Evolutionary conservation across 1,140 invertebrate genomes (phyloP), one percentile per base, ranked within the genome.

Genomic region (Saccostrea echinata): DNA sequence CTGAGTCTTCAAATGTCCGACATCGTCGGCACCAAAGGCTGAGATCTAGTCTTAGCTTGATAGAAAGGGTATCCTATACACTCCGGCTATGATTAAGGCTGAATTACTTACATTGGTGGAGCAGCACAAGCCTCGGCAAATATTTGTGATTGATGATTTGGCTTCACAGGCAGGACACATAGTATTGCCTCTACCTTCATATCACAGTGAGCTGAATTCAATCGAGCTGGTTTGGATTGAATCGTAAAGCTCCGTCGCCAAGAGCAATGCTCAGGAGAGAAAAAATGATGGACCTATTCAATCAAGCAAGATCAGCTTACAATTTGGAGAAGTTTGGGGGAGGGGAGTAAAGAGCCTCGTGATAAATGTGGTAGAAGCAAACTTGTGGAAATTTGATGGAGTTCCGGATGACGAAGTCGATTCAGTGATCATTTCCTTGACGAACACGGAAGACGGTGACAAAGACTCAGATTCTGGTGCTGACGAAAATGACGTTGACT

Each of bases 1-100:
- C 76, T 21, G 24, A 82, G 16, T 81, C 51, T 53, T n/a, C n/a
- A 86, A 8, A 51, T 4, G 16, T 21, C 71, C 85, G 3, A 82
- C 33, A 43, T 43, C 35, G 1, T 16, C 33, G 35, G 13, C 13
- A 4, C 16, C 18, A 18, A 86, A 86, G 76, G 51, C 51, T 1
- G 85, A n/a, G 12, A 86, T 86, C 30, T 11, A 27, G 27, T 52
- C 68, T 16, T 86, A 68, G 85, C 85, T 86, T n/a, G 51, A 86
- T 33, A 35, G 18, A 33, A 86, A 57, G 18, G 21, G n/a, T 86
- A 35, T 86, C 24, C 24, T 21, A 27, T 80, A 35, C 76, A 52
- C 53, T 51, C 71, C 68, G 11, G 53, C 27, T 53, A 86, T 53
- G 68, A 33, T 52, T 13, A 81, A 86, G 68, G n/a, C 24, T 33